Conservation (phyloP, 2,797 vertebrate genomes). For the Pipistrellus nathusii region DNA sequence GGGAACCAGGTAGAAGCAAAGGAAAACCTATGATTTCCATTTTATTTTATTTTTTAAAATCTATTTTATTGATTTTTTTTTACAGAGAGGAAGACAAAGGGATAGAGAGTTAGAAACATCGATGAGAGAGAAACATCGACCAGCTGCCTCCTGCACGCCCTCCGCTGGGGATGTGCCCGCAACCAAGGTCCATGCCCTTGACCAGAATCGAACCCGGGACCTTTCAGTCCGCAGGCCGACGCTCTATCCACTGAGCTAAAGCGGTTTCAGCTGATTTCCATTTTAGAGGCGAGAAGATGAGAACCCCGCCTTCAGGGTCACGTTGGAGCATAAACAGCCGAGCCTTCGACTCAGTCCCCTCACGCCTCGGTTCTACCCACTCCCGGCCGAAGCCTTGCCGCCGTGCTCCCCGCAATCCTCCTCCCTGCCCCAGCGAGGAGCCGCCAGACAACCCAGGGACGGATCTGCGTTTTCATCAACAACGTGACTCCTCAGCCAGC, state of each 20-base stretch:
- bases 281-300: background rate
- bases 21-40: slow-evolving; percentile 28
- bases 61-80: too few relatives aligned
- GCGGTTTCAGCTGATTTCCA: background rate
- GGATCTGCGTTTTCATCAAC: slow-evolving; percentile 40
- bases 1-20: background rate
- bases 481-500: background rate
- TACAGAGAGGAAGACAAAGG: too few relatives aligned
- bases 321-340: background rate
- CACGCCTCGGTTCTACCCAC: background rate
- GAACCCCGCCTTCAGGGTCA: background rate
- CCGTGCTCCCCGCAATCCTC: background rate
- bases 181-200: too few relatives aligned
- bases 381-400: background rate
- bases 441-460: background rate
- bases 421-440: background rate
- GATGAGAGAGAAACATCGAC: too few relatives aligned
- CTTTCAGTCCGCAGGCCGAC: too few relatives aligned
- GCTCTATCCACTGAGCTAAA: too few relatives aligned
- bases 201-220: too few relatives aligned
- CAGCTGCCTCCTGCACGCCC: too few relatives aligned
- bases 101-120: too few relatives aligned
- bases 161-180: too few relatives aligned
- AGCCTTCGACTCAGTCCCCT: background rate
- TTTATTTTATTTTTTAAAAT: too few relatives aligned